Base-by-base conservation (phyloP, 2,888 invertebrate genomes). In the Diabrotica balteata region DNA sequence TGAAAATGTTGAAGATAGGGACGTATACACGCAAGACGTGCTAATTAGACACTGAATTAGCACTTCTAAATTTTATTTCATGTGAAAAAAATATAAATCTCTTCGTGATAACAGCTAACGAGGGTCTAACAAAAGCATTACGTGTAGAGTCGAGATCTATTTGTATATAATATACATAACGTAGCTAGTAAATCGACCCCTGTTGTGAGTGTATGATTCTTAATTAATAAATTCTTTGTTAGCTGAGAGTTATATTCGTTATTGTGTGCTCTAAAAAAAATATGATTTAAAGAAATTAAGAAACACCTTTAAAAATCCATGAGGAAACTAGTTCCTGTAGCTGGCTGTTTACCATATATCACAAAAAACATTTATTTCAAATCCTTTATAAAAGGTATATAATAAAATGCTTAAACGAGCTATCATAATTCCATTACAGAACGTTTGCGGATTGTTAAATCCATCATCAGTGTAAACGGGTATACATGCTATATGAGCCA, bases 51-150 rank as follows among this genome's bases (percentile, higher is more conserved):
- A 59, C 50, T 42, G 32, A n/a, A 45, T 58, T 58, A 58, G 44
- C 11, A 9, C 17, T 17, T 47, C 59, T 51, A 53, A 53, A 61
- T 45, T 59, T 42, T 42, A 50, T 57, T 55, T 43, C 63, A 55
- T 63, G 63, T 50, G 55, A 43, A 50, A 63, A 63, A 55, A 63
- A 63, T 57, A 63, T 63, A 55, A 63, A 63, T 63, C 63, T 50
- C 17, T 63, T 63, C 50, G 10, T 51, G 61, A 63, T 63, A 63
- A 50, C 50, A 50, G 50, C 44, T 63, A 63, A 63, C 63, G 52
- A 63, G 63, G 49, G 9, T 54, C 9, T 54, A 32, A 8, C 47
- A 47, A 10, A 47, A 10, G 47, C 47, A 9, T 47, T 47, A 9
- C 47, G 47, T 47, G 47, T 47, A 47, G 4, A 47, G 47, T 47